A percentile compares a stretch with the other conserved stretches of the same genome.
Evolutionary conservation across 2,797 vertebrate species (phyloP).

Genomic region (Fundulus diaphanus): DNA sequence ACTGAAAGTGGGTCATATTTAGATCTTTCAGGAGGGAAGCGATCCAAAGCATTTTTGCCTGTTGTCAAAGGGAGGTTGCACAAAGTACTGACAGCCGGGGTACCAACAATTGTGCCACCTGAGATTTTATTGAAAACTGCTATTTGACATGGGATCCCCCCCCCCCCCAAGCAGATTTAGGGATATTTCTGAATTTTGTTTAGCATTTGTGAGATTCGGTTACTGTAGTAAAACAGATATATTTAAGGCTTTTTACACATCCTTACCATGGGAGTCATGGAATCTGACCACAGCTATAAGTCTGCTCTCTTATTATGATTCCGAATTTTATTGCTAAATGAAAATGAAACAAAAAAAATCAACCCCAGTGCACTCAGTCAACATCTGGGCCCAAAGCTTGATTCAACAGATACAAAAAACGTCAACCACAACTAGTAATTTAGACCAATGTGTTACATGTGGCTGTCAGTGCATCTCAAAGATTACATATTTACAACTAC

Average conservation of each 20-base stretch:
- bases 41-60: too few relatives aligned
- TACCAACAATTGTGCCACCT: too few relatives aligned
- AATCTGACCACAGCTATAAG: background rate
- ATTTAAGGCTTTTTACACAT: background rate
- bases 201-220: too few relatives aligned
- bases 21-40: too few relatives aligned
- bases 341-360: slow-evolving; percentile 54
- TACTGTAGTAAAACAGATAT: background rate
- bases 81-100: too few relatives aligned
- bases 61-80: too few relatives aligned
- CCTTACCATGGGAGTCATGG: background rate
- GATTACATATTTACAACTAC: slow-evolving; percentile 45
- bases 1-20: too few relatives aligned
- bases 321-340: background rate
- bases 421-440: slow-evolving; percentile 10
- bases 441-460: slow-evolving; percentile 20
- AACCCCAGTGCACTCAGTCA: slow-evolving; percentile 32
- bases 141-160: too few relatives aligned
- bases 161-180: too few relatives aligned
- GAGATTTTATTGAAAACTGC: too few relatives aligned
- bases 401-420: slow-evolving; percentile 11
- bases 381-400: slow-evolving; percentile 39
- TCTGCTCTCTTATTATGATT: slow-evolving; percentile 31
- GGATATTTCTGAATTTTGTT: too few relatives aligned
- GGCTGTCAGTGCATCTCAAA: slow-evolving; percentile 66